Percentiles rank a stretch among this genome's conserved stretches.
phyloP scores from a whole-genome alignment of 1,140 invertebrate genomes.

The Steinernema feltiae region DNA sequence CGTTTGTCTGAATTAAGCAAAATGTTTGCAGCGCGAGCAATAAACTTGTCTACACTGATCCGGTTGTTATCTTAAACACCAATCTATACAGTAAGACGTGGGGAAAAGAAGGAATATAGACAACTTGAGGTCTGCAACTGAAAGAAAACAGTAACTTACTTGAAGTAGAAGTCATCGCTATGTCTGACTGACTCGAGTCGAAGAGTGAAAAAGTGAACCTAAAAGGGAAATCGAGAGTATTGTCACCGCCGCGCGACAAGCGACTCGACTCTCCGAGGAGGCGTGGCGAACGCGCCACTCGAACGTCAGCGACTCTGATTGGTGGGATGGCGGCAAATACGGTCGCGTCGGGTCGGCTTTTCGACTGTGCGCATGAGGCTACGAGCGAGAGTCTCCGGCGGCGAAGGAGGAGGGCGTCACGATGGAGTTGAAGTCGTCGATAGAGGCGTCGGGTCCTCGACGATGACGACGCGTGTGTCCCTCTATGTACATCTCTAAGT shows the following conservation, averaged over 20 bases:
- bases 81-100: no score
- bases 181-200: neutral
- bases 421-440: neutral
- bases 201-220: conserved; percentile 10
- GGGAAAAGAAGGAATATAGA: no score
- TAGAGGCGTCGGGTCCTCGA: no score
- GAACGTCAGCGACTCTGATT: neutral
- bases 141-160: neutral
- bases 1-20: no score
- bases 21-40: no score
- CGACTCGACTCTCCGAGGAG: neutral
- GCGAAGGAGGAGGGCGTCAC: neutral
- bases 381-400: neutral
- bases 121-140: neutral
- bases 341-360: conserved; percentile 9
- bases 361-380: neutral
- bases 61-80: no score
- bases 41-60: no score
- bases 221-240: conserved; percentile 14
- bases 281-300: neutral
- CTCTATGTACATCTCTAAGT: neutral
- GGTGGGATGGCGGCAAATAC: conserved; percentile 5
- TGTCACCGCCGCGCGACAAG: neutral
- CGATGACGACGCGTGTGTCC: neutral
- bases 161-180: neutral